A percentile compares a stretch with the other conserved stretches of the same genome.
phyloP scores from a whole-genome alignment of 2,113 vertebrate species.

The Micronisus gabar region DNA sequence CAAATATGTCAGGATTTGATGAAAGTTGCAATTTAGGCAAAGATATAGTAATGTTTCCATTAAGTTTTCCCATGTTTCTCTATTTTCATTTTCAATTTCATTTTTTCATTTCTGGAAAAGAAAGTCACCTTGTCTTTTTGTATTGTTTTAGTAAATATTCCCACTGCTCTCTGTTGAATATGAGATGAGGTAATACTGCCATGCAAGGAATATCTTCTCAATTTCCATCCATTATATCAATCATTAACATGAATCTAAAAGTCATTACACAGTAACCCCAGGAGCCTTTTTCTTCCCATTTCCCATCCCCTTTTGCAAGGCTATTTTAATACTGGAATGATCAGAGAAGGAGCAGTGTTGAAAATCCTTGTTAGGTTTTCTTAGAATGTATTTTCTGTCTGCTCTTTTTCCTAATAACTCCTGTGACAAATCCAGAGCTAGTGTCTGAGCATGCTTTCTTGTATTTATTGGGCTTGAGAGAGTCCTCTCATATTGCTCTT shows the following conservation, averaged over 20 bases:
- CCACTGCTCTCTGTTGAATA: neutral
- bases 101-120: neutral
- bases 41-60: neutral
- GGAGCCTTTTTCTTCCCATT: neutral
- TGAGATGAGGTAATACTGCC: neutral
- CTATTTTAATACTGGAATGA: neutral
- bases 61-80: neutral
- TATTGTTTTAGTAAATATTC: neutral
- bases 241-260: neutral
- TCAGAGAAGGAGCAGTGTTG: neutral
- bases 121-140: neutral
- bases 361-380: neutral
- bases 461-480: neutral
- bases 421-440: neutral
- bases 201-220: neutral
- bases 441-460: neutral
- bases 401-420: neutral
- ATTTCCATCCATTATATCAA: neutral
- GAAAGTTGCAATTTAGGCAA: neutral
- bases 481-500: neutral
- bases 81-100: neutral
- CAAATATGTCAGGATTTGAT: neutral
- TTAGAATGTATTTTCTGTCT: neutral
- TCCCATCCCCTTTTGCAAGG: neutral
- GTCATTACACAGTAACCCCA: neutral